Evolutionary conservation across 2,797 vertebrate species (phyloP), one percentile per base, ranked within the genome.

Genomic region (Rhabdophis nuchalis): DNA sequence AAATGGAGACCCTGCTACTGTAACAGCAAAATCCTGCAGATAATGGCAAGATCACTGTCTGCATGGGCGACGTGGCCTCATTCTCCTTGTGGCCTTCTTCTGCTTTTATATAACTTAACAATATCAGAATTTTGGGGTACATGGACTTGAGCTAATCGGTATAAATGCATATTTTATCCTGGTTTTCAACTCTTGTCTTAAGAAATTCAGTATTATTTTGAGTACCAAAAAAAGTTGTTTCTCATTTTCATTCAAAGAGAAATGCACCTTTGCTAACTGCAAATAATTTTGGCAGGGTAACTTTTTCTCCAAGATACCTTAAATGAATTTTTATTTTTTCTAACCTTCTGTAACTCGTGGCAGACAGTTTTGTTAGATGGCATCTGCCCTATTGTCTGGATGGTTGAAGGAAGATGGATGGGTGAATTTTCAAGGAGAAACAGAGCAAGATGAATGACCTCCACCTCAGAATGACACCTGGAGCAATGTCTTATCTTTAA

Each of bases 381-480:
- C 5, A 46, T 95, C 96, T 94, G 91, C 94, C 94, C 95, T 94
- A 96, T 96, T 96, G 93, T 89, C 91, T 96, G 94, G 64, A 41
- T 29, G 54, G 18, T 58, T 92, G 93, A 95, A 94, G 89, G 93
- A 96, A 96, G 96, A 97, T 95, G 94, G 96, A 97, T 96, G 91
- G 96, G 95, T 96, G 94, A 97, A 97, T 96, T 96, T 97, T 93
- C 96, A 96, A 77, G 14, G 90, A 96, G 95, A 96, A 97, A 94
- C 53, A 88, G 95, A 96, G 95, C 93, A 97, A 97, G 98, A 98
- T 89, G 94, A 96, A 97, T 97, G 95, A 94, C 93, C 95, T 94
- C 96, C 96, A 95, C 95, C 97, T 95, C 97, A 96, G 96, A 94
- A 93, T 97, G 98, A 98, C 97, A 97, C 97, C 97, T 97, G 96